These are phyloP conservation scores for Centroberyx gerrardi DNA, from an alignment of 2,797 vertebrate genomes.

Conservation along the genomic window DNA sequence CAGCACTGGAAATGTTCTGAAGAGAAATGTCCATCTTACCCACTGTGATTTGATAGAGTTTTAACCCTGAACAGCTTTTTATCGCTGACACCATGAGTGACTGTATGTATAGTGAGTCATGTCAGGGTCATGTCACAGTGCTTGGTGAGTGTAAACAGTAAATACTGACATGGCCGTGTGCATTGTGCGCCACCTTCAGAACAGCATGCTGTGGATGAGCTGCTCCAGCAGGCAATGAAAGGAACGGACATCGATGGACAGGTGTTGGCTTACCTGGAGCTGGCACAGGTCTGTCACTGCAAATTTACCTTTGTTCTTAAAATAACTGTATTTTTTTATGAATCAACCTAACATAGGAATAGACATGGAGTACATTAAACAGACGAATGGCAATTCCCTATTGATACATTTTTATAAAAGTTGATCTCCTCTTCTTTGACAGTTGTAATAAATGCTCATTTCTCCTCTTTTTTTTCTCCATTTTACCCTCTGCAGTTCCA, in stretches of 20 bases:
- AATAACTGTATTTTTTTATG: background rate
- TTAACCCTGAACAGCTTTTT: background rate
- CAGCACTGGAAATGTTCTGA: background rate
- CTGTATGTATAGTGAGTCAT: background rate
- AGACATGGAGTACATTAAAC: background rate
- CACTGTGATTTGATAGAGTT: background rate
- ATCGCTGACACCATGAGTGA: background rate
- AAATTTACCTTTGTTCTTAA: background rate
- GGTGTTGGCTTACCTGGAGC: conserved; percentile 91
- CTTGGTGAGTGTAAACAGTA: background rate
- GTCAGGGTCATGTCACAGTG: background rate
- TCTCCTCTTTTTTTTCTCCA: background rate
- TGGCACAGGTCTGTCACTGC: conserved; percentile 88
- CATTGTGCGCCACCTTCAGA: conserved; percentile 79
- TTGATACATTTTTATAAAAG: background rate
- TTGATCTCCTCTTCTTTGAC: background rate
- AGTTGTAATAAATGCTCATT: conserved; percentile 7
- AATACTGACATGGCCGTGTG: conserved; percentile 30
- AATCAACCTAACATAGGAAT: too few relatives aligned
- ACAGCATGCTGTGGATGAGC: conserved; percentile 91
- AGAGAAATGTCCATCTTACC: background rate
- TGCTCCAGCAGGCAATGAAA: conserved; percentile 87
- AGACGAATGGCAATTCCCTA: background rate
- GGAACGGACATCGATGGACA: conserved; percentile 91
- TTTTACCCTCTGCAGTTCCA: conserved; percentile 85